These are phyloP conservation scores for Corynorhinus townsendii DNA, from an alignment of 2,113 vertebrate species.

Conservation along the genomic window DNA sequence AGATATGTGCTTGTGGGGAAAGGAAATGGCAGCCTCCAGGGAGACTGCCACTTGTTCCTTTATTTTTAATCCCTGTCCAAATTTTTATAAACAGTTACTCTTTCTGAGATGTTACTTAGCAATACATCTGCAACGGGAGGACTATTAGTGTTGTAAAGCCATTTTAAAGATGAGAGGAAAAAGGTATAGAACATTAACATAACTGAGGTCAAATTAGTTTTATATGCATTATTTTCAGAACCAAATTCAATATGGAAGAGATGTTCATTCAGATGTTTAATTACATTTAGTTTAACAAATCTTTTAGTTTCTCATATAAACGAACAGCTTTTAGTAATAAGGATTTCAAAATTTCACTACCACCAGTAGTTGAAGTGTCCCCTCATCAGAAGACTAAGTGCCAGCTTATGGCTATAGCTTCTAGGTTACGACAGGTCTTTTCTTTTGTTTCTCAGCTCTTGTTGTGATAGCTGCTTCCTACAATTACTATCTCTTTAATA, in stretches of 20 bases:
- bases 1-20: too few species aligned
- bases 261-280: not conserved
- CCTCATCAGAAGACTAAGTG: not conserved
- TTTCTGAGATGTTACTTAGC: not conserved
- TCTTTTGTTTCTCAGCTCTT: not conserved
- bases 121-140: not conserved
- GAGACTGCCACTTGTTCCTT: too few species aligned
- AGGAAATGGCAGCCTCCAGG: too few species aligned
- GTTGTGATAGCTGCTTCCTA: not conserved
- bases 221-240: conserved; percentile 26
- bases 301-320: conserved; percentile 2
- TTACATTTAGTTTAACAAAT: not conserved
- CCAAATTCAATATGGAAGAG: conserved; percentile 26
- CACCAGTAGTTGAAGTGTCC: not conserved
- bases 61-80: not conserved
- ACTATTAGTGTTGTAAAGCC: not conserved
- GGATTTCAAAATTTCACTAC: not conserved
- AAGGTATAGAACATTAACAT: not conserved
- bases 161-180: not conserved
- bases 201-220: not conserved
- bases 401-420: not conserved
- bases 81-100: not conserved
- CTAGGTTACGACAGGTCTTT: not conserved
- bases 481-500: not conserved
- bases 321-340: not conserved